Evolutionary conservation across 2,888 invertebrate genomes (phyloP).

Genomic region (Chirona hameri): DNA sequence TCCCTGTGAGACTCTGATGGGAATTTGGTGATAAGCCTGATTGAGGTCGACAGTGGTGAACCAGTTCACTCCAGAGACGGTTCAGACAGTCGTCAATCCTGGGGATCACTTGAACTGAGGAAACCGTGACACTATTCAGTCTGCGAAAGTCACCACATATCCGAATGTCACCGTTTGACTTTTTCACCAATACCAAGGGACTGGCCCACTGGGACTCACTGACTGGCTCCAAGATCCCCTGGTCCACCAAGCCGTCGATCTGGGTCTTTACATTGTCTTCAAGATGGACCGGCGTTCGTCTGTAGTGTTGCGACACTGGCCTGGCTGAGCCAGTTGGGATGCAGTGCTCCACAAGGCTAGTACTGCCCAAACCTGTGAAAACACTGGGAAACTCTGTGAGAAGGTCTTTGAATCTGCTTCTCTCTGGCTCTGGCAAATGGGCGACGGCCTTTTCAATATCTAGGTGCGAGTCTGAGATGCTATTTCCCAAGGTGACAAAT

Average conservation of each 20-base stretch:
- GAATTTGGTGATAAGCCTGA: not conserved
- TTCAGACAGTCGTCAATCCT: not conserved
- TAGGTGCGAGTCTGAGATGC: not conserved
- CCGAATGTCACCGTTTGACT: not conserved
- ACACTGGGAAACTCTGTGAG: not conserved
- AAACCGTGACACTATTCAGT: no score
- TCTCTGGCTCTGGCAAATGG: not conserved
- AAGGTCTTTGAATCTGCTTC: not conserved
- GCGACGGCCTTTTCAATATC: not conserved
- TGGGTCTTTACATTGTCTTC: not conserved
- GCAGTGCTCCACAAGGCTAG: no score
- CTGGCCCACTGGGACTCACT: not conserved
- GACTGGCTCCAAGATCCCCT: not conserved
- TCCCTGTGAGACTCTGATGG: no score
- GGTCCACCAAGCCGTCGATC: not conserved
- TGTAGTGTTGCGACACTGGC: not conserved
- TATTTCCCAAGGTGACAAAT: not conserved
- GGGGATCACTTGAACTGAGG: not conserved
- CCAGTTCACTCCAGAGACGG: not conserved
- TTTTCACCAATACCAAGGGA: not conserved
- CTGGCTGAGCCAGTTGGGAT: not conserved
- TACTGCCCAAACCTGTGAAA: no score
- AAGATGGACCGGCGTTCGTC: not conserved
- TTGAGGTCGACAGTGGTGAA: not conserved
- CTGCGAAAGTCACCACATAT: not conserved